phyloP scores from a whole-genome alignment of 2,797 vertebrate genomes.

The Stomatorhinus walkeri region DNA sequence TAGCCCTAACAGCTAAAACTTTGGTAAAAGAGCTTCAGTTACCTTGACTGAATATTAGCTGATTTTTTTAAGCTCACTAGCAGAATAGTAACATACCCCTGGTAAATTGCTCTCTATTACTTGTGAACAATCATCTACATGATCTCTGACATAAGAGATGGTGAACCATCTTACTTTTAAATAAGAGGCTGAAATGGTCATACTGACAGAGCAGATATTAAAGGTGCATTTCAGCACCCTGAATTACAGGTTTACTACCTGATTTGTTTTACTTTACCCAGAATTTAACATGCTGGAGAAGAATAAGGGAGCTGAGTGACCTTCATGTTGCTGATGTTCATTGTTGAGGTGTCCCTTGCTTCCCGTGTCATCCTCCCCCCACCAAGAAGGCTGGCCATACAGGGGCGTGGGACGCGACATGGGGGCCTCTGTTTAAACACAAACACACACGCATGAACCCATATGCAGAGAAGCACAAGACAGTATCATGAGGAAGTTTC shows the following conservation, averaged over 20 bases:
- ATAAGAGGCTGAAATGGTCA: neutral
- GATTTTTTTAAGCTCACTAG: neutral
- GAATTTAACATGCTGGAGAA: neutral
- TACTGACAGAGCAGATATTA: neutral
- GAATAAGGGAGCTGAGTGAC: constrained; percentile 22
- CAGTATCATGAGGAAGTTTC: neutral
- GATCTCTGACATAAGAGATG: neutral
- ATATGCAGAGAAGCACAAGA: neutral
- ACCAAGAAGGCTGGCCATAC: constrained; percentile 95
- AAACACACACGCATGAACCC: constrained; percentile 12
- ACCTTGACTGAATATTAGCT: neutral
- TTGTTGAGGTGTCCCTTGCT: constrained; percentile 50
- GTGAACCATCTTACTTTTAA: neutral
- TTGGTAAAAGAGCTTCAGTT: neutral
- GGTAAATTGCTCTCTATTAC: neutral
- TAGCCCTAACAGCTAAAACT: neutral
- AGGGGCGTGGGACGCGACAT: constrained; percentile 76
- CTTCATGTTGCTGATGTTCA: constrained; percentile 57
- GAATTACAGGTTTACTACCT: neutral
- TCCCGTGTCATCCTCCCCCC: constrained; percentile 87
- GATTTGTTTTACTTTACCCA: neutral
- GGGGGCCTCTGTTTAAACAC: constrained; percentile 56
- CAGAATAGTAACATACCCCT: neutral
- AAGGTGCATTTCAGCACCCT: neutral
- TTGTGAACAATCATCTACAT: neutral